Percentiles rank a stretch among this genome's conserved stretches.
phyloP scores from a whole-genome alignment of 2,888 invertebrate species.

The Drosophila leonis region DNA sequence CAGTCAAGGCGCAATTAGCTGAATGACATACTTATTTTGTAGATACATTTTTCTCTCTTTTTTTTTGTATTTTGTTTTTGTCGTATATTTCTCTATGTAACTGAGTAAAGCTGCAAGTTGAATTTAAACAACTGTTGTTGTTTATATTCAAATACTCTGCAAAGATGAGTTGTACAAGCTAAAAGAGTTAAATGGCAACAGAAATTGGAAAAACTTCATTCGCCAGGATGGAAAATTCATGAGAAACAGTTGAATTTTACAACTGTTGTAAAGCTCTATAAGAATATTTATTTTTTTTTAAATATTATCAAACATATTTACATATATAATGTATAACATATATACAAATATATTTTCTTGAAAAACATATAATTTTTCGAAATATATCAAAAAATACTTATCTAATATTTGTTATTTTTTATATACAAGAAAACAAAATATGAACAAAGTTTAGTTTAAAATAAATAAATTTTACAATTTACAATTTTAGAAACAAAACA shows the following conservation, averaged over 20 bases:
- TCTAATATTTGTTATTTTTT: no score
- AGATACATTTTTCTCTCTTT: constrained; percentile 42
- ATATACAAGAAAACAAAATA: no score
- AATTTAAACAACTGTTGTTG: constrained; percentile 60
- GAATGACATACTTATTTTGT: constrained; percentile 47
- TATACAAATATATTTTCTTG: no score
- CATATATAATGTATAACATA: not conserved
- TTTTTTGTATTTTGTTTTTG: no score
- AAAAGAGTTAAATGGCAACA: not conserved
- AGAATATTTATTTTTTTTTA: not conserved
- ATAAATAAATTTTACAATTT: not conserved
- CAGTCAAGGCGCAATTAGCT: constrained; percentile 39
- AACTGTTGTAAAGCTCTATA: not conserved
- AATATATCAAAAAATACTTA: no score
- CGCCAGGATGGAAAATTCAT: not conserved
- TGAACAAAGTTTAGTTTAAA: not conserved
- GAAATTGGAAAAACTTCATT: no score
- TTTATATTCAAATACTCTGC: constrained; percentile 20
- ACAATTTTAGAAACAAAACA: not conserved
- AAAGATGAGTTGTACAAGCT: not conserved
- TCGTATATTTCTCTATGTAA: constrained; percentile 1
- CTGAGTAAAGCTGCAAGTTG: constrained; percentile 6
- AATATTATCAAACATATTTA: not conserved
- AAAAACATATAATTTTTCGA: no score
- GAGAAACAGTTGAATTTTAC: not conserved